Base-by-base conservation (phyloP, 2,113 vertebrate species). In the Sinosuthora webbiana region DNA sequence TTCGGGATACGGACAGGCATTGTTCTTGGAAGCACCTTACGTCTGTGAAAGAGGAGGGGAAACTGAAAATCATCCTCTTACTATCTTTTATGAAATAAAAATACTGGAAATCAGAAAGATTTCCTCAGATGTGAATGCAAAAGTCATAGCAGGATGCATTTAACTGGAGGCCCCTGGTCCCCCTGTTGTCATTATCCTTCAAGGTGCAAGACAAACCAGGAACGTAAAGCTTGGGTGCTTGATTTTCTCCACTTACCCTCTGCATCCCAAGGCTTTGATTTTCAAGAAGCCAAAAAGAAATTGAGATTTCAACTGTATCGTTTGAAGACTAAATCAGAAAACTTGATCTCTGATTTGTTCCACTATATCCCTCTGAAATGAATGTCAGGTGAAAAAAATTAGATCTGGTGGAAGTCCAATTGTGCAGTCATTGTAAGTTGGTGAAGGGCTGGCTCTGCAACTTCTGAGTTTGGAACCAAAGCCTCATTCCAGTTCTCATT, bases 371-470 rank as follows among this genome's bases (percentile, higher is more conserved):
- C 30, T 89, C 64, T 94, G 69, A 94, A 94, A 87, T 70, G 25
- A 67, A 55, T 28, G 27, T 42, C 13, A 0, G 0, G 49, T 76
- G 60, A 15, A 83, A 63, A 65, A 65, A 77, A 30, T 11, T 41
- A 15, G 18, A 47, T 67, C 30, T 87, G 33, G 15, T 74, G 39
- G 37, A 83, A 83, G 42, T 30, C 13, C 5, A 15, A 30, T 63
- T 57, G n/a, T 3, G 21, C 53, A 76, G 60, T 37, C 0, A 0
- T 45, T 3, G 0, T 57, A 50, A 42, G 21, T 7, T 5, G 1
- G 33, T 42, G 39, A 85, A 71, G 31, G 15, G 15, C 25, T 68
- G 33, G 8, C 44, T 67, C 23, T 88, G 42, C 49, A 74, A 2
- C 31, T 64, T 30, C 70, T 57, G 86, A 56, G 15, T 62, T 77